phyloP scores from a whole-genome alignment of 2,113 vertebrate species.

The Microcebus tavaratra region DNA sequence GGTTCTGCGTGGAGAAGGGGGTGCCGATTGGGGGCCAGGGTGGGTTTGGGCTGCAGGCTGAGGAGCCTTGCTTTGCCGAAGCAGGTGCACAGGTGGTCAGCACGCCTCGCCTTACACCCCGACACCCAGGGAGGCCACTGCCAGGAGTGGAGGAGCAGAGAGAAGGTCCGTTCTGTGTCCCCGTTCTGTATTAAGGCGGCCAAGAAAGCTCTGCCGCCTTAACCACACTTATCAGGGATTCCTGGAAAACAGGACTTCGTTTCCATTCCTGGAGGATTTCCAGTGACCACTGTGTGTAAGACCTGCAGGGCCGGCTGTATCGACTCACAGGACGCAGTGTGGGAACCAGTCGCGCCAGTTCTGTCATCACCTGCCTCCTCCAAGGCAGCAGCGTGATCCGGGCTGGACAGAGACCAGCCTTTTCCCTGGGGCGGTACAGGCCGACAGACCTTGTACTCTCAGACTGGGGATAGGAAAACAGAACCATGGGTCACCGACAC shows the following conservation, averaged over 20 bases:
- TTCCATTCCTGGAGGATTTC: constrained; percentile 75
- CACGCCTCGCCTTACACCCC: not conserved
- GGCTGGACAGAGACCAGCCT: constrained; percentile 42
- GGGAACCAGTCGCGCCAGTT: not conserved
- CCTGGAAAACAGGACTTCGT: constrained; percentile 70
- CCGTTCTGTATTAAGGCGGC: not conserved
- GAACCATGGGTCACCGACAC: not conserved
- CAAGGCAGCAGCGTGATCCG: not conserved
- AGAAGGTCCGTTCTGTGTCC: constrained; percentile 57
- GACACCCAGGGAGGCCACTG: accelerated
- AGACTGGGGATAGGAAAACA: not conserved
- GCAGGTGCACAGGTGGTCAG: too few species aligned
- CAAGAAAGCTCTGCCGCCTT: constrained; percentile 62
- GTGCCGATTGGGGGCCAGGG: accelerated
- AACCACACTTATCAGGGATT: not conserved
- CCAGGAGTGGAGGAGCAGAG: accelerated
- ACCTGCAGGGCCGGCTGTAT: not conserved
- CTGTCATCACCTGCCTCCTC: not conserved
- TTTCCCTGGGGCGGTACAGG: not conserved
- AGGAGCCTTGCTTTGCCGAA: not conserved
- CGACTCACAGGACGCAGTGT: not conserved
- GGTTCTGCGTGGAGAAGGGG: not conserved
- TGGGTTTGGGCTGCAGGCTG: not conserved
- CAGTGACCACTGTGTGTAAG: constrained; percentile 71
- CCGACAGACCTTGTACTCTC: not conserved